These are phyloP conservation scores for Rhopalosiphum nymphaeae DNA, from an alignment of 2,888 invertebrate species.

Conservation along the genomic window DNA sequence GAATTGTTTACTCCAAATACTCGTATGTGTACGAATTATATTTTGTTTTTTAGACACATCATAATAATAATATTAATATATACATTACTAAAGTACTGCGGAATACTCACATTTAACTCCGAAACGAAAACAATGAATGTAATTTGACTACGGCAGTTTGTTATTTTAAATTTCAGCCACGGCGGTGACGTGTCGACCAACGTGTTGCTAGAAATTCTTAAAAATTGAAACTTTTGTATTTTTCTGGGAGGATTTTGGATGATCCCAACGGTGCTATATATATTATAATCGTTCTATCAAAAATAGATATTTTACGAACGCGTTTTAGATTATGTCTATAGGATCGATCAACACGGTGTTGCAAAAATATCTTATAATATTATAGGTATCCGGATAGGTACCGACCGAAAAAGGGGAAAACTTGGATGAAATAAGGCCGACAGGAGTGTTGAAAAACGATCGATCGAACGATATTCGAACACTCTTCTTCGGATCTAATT, in stretches of 20 bases:
- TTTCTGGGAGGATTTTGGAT: neutral
- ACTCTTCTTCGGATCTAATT: slow-evolving; percentile 55
- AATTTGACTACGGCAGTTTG: slow-evolving; percentile 12
- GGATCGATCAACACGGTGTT: neutral
- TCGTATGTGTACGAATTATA: neutral
- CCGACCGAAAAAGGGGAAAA: neutral
- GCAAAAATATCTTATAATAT: neutral
- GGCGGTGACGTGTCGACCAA: neutral
- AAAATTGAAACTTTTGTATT: neutral
- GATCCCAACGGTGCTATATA: neutral
- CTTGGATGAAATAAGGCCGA: slow-evolving; percentile 11
- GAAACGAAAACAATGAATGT: slow-evolving; percentile 5
- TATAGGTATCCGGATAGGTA: neutral
- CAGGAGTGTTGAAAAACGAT: slow-evolving; percentile 63
- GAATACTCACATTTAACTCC: slow-evolving; percentile 45
- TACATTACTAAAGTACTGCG: neutral
- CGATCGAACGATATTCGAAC: slow-evolving; percentile 54
- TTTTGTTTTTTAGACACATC: neutral
- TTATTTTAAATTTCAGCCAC: neutral
- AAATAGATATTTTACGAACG: neutral
- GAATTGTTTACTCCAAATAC: neutral
- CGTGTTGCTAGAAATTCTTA: neutral
- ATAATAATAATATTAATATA: neutral
- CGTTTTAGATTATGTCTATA: neutral
- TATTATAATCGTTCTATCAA: neutral